Conservation (phyloP, 2,888 invertebrate genomes). For the Drosophila neotestacea region DNA sequence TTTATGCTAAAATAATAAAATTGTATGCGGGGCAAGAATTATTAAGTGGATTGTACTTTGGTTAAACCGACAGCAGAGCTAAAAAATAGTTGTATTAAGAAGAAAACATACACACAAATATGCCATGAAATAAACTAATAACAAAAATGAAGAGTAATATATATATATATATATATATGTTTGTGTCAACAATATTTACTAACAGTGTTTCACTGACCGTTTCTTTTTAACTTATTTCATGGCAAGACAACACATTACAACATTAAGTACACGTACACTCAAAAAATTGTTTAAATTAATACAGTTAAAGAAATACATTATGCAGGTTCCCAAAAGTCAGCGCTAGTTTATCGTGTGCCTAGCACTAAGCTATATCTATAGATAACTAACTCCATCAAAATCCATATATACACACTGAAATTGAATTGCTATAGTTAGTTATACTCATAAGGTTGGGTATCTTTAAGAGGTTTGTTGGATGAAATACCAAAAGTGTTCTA, state of each 20-base stretch:
- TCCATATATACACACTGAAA: conserved; percentile 15
- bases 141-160: neutral
- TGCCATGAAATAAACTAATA: conserved; percentile 22
- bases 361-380: neutral
- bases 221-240: conserved; percentile 29
- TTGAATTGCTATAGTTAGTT: neutral
- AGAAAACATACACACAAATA: conserved; percentile 6
- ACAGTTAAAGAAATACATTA: conserved; percentile 36
- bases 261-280: conserved; percentile 38
- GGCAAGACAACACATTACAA: conserved; percentile 37
- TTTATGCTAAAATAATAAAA: conserved; percentile 22
- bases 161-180: neutral
- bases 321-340: conserved; percentile 25
- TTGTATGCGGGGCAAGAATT: conserved; percentile 48
- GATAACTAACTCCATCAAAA: neutral
- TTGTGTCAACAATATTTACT: neutral
- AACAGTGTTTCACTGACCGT: neutral
- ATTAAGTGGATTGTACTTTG: conserved; percentile 60
- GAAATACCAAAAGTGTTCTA: neutral
- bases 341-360: conserved; percentile 7
- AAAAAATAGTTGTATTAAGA: conserved; percentile 15
- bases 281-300: conserved; percentile 31
- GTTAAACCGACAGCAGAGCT: conserved; percentile 54
- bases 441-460: neutral
- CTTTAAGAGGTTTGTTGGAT: neutral